phyloP scores from a whole-genome alignment of 2,797 vertebrate species.

The Pogoniulus pusillus region DNA sequence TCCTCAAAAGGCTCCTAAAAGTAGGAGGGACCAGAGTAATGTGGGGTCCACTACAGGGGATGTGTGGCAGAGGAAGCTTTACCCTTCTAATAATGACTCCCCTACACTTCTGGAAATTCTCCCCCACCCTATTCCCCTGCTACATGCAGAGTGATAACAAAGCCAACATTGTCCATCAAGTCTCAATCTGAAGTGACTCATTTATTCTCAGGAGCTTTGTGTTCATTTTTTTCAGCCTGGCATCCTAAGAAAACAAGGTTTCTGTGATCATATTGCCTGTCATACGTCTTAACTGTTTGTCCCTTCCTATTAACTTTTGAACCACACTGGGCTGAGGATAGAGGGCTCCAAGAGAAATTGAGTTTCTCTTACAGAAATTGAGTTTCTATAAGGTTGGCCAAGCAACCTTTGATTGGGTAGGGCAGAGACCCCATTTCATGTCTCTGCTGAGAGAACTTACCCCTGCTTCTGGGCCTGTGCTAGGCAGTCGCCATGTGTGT shows the following conservation, averaged over 20 bases:
- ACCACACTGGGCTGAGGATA: not conserved
- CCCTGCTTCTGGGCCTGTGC: not conserved
- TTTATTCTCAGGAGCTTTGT: slow-evolving; percentile 48
- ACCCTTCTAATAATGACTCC: slow-evolving; percentile 16
- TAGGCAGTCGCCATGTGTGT: not conserved
- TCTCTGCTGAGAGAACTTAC: not conserved
- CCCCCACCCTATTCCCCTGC: slow-evolving; percentile 11
- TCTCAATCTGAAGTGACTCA: slow-evolving; percentile 46
- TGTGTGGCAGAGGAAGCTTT: not conserved
- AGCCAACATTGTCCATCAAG: slow-evolving; percentile 48
- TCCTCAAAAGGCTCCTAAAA: slow-evolving; percentile 62
- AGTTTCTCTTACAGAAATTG: slow-evolving; percentile 25
- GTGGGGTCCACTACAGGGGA: slow-evolving; percentile 7
- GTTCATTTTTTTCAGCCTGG: slow-evolving; percentile 44
- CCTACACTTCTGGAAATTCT: slow-evolving; percentile 24
- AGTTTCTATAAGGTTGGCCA: not conserved
- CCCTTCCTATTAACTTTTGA: slow-evolving; percentile 61
- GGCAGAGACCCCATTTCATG: not conserved
- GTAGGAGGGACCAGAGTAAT: slow-evolving; percentile 36
- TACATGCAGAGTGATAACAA: slow-evolving; percentile 47
- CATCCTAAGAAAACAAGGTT: slow-evolving; percentile 56
- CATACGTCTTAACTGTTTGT: slow-evolving; percentile 62
- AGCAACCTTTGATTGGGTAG: not conserved
- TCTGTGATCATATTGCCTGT: slow-evolving; percentile 55
- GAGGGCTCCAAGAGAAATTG: slow-evolving; percentile 17